Evolutionary conservation across 2,888 invertebrate species (phyloP), one percentile per base, ranked within the genome.

Genomic region (Lysandra bellargus): DNA sequence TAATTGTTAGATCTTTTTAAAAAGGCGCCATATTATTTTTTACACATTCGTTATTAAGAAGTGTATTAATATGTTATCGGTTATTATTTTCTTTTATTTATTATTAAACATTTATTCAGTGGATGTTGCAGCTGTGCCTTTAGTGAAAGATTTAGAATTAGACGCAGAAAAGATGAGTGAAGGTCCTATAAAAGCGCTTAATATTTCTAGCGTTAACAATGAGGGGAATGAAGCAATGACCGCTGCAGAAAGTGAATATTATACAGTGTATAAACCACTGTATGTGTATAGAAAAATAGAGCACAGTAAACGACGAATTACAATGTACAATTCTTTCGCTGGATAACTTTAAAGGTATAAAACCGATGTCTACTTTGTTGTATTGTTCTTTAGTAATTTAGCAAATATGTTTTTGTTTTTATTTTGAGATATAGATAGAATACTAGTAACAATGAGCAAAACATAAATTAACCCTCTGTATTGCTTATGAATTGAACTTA

Each of bases 291-390:
- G 90, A 86, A 90, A 84, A 83, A 90, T 94, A 61, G 91, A 91
- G 81, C 93, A 94, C 73, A 92, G 87, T 80, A 94, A 91, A 85
- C 85, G 90, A 80, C 88, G 91, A 82, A 92, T 94, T 6, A 92
- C 88, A 49, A 92, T 93, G 92, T 93, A 84, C 78, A 93, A 93
- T 82, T 85, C 94, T 12, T 94, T 94, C 83, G 91, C 90, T 81
- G 94, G 94, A 83, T 93, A 91, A 78, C 60, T 76, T 80, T 49
- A 57, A 23, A 61, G 61, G 61, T 23, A 61, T 23, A 61, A 61
- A 49, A 49, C 9, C 49, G 2, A 49, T 49, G 49, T 2, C 49
- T 49, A 49, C 9, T 49, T 49, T 49, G 2, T 44, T 33, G 33
- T 37, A 37, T 37, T 1, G 49, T 12, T 44, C 9, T 9, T 12